These are phyloP conservation scores for Pontoporia blainvillei DNA, from an alignment of 2,113 vertebrate genomes.

Conservation along the genomic window DNA sequence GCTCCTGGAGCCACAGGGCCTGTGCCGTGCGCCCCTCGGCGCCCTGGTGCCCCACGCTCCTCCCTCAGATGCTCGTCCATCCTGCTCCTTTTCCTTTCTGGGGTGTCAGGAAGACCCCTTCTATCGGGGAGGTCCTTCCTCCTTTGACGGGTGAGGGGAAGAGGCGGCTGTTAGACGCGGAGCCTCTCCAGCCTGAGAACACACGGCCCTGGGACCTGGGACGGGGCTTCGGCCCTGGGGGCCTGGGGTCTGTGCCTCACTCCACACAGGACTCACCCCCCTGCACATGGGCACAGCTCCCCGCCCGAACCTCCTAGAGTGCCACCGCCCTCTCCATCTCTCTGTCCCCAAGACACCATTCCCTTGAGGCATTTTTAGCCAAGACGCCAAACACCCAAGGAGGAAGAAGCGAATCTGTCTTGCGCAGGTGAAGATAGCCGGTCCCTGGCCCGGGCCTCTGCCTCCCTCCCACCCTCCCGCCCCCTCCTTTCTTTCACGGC, in stretches of 20 bases:
- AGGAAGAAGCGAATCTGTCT: background rate
- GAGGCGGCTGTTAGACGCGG: background rate
- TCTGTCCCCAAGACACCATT: background rate
- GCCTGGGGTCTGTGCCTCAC: too few relatives aligned
- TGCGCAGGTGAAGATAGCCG: background rate
- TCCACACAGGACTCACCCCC: background rate
- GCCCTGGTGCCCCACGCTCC: background rate
- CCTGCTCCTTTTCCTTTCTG: background rate
- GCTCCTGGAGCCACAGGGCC: too few relatives aligned
- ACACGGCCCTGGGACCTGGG: background rate
- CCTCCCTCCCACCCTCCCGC: background rate
- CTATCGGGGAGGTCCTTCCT: background rate
- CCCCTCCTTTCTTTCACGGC: background rate
- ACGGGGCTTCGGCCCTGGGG: background rate
- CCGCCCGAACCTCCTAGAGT: constrained; percentile 16
- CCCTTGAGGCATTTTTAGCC: background rate
- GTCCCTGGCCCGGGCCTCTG: background rate
- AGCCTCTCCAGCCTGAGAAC: background rate
- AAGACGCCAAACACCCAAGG: background rate
- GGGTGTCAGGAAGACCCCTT: background rate
- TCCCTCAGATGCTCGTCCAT: background rate
- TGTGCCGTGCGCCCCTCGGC: too few relatives aligned
- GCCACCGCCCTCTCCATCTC: background rate
- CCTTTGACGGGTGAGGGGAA: background rate
- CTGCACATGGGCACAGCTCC: background rate